Percentiles rank a stretch among this genome's conserved stretches.
phyloP scores from a whole-genome alignment of 1,140 invertebrate species.

The Saxidomus purpurata region DNA sequence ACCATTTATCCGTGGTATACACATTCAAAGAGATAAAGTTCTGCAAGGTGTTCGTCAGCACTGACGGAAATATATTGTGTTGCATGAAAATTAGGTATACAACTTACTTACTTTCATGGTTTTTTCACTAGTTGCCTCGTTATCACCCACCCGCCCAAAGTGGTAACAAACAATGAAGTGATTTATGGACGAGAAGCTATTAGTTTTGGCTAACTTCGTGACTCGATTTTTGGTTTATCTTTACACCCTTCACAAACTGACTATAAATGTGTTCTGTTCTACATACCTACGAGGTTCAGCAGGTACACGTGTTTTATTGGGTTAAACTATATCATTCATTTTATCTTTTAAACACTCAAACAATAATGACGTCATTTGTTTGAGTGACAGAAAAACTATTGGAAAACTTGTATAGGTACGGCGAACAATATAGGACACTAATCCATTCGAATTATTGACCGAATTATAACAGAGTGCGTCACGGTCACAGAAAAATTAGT shows the following conservation, averaged over 20 bases:
- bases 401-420: neutral
- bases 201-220: slow-evolving; percentile 13
- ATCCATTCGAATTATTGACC: no score
- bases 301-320: neutral
- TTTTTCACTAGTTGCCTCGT: no score
- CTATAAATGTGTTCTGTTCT: neutral
- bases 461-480: no score
- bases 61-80: no score
- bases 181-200: neutral
- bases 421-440: no score
- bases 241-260: neutral
- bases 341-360: no score
- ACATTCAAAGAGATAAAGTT: no score
- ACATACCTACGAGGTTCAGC: neutral
- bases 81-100: no score
- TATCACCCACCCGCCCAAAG: neutral
- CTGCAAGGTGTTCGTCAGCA: no score
- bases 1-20: no score
- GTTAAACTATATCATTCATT: neutral
- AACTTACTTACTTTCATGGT: no score
- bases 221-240: slow-evolving; percentile 7
- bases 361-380: neutral
- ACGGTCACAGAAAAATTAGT: no score
- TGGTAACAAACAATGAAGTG: neutral
- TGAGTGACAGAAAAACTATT: neutral